A percentile compares a stretch with the other conserved stretches of the same genome.
phyloP scores from a whole-genome alignment of 2,113 vertebrate genomes.

The Chrysochloris asiatica region DNA sequence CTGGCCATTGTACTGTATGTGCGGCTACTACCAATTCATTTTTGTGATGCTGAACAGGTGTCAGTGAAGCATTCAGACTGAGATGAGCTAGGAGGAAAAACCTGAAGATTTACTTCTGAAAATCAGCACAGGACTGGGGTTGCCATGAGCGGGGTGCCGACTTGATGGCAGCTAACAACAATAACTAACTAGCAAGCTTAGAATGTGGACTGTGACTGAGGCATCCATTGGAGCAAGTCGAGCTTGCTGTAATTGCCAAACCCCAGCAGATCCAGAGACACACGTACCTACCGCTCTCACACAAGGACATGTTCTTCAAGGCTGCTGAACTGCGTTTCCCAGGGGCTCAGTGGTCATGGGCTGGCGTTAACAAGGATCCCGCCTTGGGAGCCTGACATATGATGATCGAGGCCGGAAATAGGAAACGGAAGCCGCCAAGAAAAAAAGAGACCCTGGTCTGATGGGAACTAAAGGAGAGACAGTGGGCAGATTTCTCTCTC shows the following conservation, averaged over 20 bases:
- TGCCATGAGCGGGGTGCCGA: not conserved
- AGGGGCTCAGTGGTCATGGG: not conserved
- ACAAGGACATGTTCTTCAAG: not conserved
- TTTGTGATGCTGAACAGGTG: not conserved
- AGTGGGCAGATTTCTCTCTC: too few species aligned
- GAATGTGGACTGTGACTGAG: not conserved
- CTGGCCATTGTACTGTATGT: not conserved
- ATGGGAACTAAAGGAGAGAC: not conserved
- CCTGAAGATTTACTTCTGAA: not conserved
- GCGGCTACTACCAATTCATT: not conserved
- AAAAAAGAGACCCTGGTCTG: not conserved
- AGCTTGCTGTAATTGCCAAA: not conserved
- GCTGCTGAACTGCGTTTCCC: not conserved
- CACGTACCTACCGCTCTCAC: too few species aligned
- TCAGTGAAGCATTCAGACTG: not conserved
- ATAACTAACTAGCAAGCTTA: not conserved
- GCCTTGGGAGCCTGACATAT: not conserved
- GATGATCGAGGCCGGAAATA: not conserved
- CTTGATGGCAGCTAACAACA: not conserved
- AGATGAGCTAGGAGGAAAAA: not conserved
- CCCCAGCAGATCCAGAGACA: not conserved
- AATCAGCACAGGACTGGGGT: not conserved
- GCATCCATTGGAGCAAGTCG: not conserved
- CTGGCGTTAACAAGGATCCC: not conserved
- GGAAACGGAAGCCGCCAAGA: not conserved